Conservation (phyloP, 1,140 invertebrate species). For the Ridgeia piscesae region DNA sequence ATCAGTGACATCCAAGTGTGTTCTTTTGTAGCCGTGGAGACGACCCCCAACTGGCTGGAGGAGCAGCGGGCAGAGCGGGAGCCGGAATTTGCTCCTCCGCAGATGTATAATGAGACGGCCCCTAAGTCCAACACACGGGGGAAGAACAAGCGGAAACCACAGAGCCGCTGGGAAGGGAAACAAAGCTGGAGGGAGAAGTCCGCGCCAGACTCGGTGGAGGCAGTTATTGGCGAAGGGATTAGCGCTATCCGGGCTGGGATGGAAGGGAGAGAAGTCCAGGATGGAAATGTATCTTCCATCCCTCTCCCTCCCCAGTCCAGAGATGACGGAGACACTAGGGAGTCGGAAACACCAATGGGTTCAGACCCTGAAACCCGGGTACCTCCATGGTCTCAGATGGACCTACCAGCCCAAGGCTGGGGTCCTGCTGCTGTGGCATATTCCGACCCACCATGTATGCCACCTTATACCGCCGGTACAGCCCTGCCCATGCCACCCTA, state of each 20-base stretch:
- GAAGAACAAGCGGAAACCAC: not conserved
- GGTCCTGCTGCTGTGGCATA: not conserved
- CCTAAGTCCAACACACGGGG: not conserved
- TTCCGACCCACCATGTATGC: not conserved
- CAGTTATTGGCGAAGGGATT: not conserved
- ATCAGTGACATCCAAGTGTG: no score
- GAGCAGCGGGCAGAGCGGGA: slow-evolving; percentile 17
- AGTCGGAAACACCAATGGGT: not conserved
- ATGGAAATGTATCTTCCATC: not conserved
- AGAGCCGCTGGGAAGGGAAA: not conserved
- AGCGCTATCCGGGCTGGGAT: not conserved
- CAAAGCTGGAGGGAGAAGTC: not conserved
- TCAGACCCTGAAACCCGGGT: not conserved
- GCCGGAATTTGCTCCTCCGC: slow-evolving; percentile 28
- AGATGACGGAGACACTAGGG: not conserved
- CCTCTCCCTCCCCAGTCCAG: not conserved
- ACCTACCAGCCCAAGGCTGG: not conserved
- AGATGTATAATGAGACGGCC: slow-evolving; percentile 12
- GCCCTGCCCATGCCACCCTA: no score
- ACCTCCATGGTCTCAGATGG: not conserved
- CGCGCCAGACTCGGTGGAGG: not conserved
- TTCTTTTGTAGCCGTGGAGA: not conserved
- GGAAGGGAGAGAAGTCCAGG: not conserved
- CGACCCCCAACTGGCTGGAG: not conserved
- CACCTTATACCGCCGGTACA: no score